Base-by-base conservation (phyloP, 30 jellyfish, hydroid and myxozoan species). In the Aurelia aurita region DNA sequence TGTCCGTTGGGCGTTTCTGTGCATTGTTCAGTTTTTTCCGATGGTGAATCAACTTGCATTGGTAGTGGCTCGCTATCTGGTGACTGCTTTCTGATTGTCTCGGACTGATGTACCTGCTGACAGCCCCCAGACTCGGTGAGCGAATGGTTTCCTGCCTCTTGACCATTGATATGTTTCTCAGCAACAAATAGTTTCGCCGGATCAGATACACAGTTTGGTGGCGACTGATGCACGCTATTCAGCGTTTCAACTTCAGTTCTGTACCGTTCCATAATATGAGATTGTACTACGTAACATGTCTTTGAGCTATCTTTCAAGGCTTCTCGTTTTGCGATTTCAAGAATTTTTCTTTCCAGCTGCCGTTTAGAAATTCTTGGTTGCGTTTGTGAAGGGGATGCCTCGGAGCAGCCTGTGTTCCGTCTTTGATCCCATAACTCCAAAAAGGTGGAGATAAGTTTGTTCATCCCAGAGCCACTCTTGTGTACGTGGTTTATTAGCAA, bases 321-420 rank as follows among this genome's bases (percentile, higher is more conserved):
- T 32, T 85, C 92, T 11, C 96, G 61, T 35, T 85, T 69, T 4
- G 98, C 95, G 28, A 93, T 82, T 43, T 66, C 88, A 8, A 88
- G 87, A 2, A 93, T 88, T 27, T 82, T 93, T 26, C 74, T 61
- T 31, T 71, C 94, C 73, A 87, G 67, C 51, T 93, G 98, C 29
- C 96, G 77, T 54, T 88, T 93, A 6, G 98, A 93, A 11, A 93
- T 93, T 49, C 49, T 72, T 18, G 89, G 69, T 60, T 82, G 82
- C 27, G 69, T 9, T 26, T 67, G 26, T 12, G 73, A 58, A 9
- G 45, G 62, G 10, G 28, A 67, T 49, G 69, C 79, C 29, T 18
- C 60, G 12, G 70, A 57, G 9, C 51, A 39, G 13, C 16, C 51
- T 15, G 68, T 72, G 43, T 77, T 45, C 21, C 87, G 59, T 6